Evolutionary conservation across 1,140 invertebrate species (phyloP).

Genomic region (Drosophila ficusphila): DNA sequence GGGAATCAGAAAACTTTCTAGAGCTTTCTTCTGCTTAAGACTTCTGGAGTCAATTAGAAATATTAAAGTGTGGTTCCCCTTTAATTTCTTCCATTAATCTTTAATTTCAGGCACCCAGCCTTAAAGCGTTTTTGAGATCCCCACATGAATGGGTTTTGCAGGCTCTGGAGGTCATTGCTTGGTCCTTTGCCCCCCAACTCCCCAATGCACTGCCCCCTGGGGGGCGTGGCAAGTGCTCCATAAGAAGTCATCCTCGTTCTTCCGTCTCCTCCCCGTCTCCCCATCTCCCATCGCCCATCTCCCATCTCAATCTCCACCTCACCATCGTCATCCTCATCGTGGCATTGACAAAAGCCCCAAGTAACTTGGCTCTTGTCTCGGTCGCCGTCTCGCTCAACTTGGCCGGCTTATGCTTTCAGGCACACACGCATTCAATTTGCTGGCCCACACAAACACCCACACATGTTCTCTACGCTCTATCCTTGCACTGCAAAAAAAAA

Average conservation of each 20-base stretch:
- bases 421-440: constrained; percentile 67
- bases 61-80: background rate
- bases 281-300: too few relatives aligned
- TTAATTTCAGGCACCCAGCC: background rate
- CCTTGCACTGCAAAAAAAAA: background rate
- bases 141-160: constrained; percentile 24
- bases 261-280: background rate
- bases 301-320: background rate
- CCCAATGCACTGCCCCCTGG: constrained; percentile 3
- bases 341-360: constrained; percentile 59
- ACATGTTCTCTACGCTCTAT: constrained; percentile 6
- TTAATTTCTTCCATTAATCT: constrained; percentile 1
- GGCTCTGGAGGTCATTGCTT: constrained; percentile 42
- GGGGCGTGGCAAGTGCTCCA: constrained; percentile 13
- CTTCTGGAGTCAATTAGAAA: too few relatives aligned
- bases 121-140: constrained; percentile 11
- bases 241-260: constrained; percentile 11
- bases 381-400: constrained; percentile 47
- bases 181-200: constrained; percentile 25
- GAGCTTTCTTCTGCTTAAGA: too few relatives aligned
- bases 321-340: constrained; percentile 22
- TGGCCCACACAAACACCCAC: constrained; percentile 47
- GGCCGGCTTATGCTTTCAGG: constrained; percentile 70
- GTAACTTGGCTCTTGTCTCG: constrained; percentile 47
- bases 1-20: too few relatives aligned